phyloP scores from a whole-genome alignment of 2,113 vertebrate genomes.

The Arvicanthis niloticus region DNA sequence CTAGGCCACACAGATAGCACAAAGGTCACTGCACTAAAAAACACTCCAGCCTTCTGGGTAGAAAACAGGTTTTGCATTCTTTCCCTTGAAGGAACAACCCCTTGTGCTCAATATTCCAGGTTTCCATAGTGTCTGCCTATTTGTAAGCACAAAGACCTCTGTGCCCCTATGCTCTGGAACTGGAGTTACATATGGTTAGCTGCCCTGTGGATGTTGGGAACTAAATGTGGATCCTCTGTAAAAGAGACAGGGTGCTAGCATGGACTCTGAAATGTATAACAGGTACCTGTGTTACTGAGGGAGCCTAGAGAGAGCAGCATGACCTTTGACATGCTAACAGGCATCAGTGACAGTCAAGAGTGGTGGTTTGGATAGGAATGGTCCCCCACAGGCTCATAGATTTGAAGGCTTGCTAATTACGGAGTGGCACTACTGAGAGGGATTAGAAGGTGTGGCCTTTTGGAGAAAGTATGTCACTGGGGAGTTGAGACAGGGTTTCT shows the following conservation, averaged over 20 bases:
- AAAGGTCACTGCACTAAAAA: neutral
- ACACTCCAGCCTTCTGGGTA: neutral
- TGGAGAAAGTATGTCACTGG: neutral
- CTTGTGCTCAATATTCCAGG: neutral
- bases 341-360: neutral
- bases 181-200: neutral
- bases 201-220: neutral
- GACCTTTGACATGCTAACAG: neutral
- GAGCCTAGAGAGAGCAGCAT: neutral
- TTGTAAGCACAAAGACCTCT: neutral
- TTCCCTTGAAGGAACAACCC: neutral
- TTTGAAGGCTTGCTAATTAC: neutral
- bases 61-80: neutral
- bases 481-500: too few species aligned
- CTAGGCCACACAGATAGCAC: neutral
- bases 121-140: neutral
- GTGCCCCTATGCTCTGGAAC: neutral
- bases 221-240: neutral
- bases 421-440: neutral
- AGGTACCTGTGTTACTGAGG: neutral
- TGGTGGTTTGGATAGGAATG: neutral
- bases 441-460: neutral
- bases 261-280: neutral
- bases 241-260: neutral
- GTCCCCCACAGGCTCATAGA: neutral